Conservation (phyloP, 2,113 vertebrate species). For the Engraulis encrasicolus region DNA sequence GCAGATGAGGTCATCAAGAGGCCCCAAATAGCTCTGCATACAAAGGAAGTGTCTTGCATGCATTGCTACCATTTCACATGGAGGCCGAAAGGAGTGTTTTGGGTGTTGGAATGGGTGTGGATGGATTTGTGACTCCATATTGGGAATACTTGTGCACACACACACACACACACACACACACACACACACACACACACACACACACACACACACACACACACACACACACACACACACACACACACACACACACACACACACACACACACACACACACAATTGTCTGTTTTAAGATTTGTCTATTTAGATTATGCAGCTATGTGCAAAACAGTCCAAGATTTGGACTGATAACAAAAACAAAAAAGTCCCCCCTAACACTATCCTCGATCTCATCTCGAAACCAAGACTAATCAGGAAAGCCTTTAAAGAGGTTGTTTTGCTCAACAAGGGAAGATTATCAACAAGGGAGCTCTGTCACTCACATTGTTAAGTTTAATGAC, state of each 20-base stretch:
- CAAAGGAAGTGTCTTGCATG: background rate
- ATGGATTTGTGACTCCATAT: background rate
- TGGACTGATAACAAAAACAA: background rate
- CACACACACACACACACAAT: background rate
- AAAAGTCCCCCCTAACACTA: background rate
- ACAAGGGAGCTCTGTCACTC: constrained; percentile 29
- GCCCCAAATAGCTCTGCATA: background rate
- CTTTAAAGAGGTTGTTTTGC: background rate
- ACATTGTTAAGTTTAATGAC: constrained; percentile 60
- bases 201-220: background rate
- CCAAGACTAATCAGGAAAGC: background rate
- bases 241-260: background rate
- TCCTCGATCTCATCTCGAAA: background rate
- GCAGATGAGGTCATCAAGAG: background rate
- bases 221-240: background rate
- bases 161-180: background rate
- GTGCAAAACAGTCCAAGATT: background rate
- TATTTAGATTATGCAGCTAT: background rate
- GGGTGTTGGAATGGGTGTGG: background rate
- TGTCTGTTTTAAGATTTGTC: background rate
- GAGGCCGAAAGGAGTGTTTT: background rate
- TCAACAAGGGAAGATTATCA: background rate
- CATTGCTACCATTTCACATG: background rate
- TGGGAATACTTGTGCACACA: background rate
- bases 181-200: background rate